A percentile compares a stretch with the other conserved stretches of the same genome.
These are phyloP conservation scores for Zaprionus bogoriensis DNA, from an alignment of 2,888 invertebrate genomes.

Conservation along the genomic window DNA sequence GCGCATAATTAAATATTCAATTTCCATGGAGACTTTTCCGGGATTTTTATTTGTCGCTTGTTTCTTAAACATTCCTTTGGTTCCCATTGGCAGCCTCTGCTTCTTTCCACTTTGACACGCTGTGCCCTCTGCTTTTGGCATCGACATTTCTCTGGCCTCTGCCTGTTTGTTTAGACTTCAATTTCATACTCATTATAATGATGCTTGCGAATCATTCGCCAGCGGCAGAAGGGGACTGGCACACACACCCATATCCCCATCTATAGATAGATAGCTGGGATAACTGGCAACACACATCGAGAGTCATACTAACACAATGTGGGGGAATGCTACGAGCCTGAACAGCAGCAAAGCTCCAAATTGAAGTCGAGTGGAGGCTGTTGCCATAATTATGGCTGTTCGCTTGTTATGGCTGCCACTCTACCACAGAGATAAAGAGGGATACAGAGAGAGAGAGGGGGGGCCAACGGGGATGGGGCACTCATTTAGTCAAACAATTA, in stretches of 20 bases:
- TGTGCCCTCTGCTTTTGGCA: neutral
- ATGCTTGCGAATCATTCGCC: constrained; percentile 29
- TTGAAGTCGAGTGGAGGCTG: constrained; percentile 38
- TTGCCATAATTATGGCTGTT: constrained; percentile 72
- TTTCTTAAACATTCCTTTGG: constrained; percentile 27
- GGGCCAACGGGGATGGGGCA: constrained; percentile 28
- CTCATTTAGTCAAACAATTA: constrained; percentile 77
- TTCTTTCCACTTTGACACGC: constrained; percentile 7
- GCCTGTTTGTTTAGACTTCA: constrained; percentile 71
- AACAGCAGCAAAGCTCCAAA: constrained; percentile 37
- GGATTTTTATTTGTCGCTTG: constrained; percentile 45
- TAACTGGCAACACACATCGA: constrained; percentile 18
- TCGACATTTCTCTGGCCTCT: constrained; percentile 1
- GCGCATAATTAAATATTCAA: constrained; percentile 71
- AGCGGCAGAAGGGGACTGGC: constrained; percentile 13
- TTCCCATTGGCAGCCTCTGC: neutral
- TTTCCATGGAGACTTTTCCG: constrained; percentile 55
- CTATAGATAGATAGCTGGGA: constrained; percentile 26
- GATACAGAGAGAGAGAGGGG: constrained; percentile 1
- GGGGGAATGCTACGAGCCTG: constrained; percentile 75
- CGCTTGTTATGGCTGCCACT: constrained; percentile 20
- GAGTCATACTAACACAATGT: constrained; percentile 53
- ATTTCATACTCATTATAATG: constrained; percentile 69
- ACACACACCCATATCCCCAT: constrained; percentile 14
- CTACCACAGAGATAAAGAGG: too few species aligned